A percentile compares a stretch with the other conserved stretches of the same genome.
Evolutionary conservation across 2,797 vertebrate species (phyloP).

Genomic region (Alosa sapidissima): DNA sequence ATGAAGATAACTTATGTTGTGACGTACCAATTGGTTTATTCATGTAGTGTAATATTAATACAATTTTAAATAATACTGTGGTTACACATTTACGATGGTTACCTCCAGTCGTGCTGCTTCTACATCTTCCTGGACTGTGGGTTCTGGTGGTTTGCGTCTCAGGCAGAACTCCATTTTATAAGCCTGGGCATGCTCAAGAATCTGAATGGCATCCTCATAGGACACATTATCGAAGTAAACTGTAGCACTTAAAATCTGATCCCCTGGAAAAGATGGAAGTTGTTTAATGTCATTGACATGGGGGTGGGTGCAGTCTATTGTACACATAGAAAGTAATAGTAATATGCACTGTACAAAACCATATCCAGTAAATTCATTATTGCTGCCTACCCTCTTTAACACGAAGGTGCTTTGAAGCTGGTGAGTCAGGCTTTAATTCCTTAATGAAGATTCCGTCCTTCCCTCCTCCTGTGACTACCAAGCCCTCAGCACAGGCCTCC

Average conservation of each 20-base stretch:
- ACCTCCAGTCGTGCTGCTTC: slow-evolving; percentile 59
- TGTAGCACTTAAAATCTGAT: slow-evolving; percentile 93
- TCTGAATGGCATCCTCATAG: slow-evolving; percentile 94
- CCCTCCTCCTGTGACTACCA: slow-evolving; percentile 86
- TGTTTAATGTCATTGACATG: neutral
- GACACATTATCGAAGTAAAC: slow-evolving; percentile 93
- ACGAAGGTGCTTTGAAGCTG: slow-evolving; percentile 85
- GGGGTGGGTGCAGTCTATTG: too few relatives aligned
- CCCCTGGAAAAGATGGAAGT: slow-evolving; percentile 72
- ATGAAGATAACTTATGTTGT: slow-evolving; percentile 48
- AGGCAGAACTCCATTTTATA: slow-evolving; percentile 91
- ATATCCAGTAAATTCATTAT: neutral
- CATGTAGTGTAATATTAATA: neutral
- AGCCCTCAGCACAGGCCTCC: slow-evolving; percentile 84
- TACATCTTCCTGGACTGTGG: slow-evolving; percentile 64
- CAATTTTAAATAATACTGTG: neutral
- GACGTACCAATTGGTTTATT: neutral
- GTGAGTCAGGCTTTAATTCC: slow-evolving; percentile 85
- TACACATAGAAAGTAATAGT: neutral
- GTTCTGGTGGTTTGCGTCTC: slow-evolving; percentile 75
- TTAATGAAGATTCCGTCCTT: slow-evolving; percentile 88
- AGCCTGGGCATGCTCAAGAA: slow-evolving; percentile 90
- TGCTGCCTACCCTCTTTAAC: slow-evolving; percentile 85
- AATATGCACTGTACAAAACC: neutral
- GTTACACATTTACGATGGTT: slow-evolving; percentile 63